Evolutionary conservation across 2,797 vertebrate genomes (phyloP).

Genomic region (Aratinga solstitialis): DNA sequence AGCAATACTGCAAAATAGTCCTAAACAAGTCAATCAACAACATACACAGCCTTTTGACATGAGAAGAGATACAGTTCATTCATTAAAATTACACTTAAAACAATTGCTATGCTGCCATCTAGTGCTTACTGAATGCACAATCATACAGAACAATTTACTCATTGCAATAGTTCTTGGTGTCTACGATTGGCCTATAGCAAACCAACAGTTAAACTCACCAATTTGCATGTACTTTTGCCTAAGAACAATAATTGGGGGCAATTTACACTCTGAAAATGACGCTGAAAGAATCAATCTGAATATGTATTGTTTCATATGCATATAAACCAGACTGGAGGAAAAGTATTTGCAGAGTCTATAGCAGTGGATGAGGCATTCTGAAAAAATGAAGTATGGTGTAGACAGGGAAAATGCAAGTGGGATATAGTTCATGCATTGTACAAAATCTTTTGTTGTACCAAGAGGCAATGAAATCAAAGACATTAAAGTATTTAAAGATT

Average conservation of each 20-base stretch:
- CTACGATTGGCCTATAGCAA: background rate
- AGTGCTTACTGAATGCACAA: background rate
- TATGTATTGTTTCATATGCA: background rate
- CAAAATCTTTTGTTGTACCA: background rate
- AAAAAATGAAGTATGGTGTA: background rate
- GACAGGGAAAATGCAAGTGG: background rate
- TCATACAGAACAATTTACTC: background rate
- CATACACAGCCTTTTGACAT: background rate
- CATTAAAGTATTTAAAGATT: background rate
- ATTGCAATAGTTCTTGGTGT: background rate
- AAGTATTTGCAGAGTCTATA: background rate
- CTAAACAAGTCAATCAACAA: background rate
- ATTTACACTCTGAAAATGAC: background rate
- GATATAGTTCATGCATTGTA: background rate
- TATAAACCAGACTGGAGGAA: background rate
- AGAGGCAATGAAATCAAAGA: background rate
- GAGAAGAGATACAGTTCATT: background rate
- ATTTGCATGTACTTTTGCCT: background rate
- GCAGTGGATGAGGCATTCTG: background rate
- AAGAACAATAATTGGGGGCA: background rate
- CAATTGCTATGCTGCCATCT: constrained; percentile 28
- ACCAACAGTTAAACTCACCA: background rate
- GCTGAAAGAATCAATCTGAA: background rate
- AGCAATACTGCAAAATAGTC: background rate
- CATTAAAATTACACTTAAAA: background rate